Evolutionary conservation across 2,113 vertebrate genomes (phyloP).

Genomic region (Oncorhynchus mykiss): DNA sequence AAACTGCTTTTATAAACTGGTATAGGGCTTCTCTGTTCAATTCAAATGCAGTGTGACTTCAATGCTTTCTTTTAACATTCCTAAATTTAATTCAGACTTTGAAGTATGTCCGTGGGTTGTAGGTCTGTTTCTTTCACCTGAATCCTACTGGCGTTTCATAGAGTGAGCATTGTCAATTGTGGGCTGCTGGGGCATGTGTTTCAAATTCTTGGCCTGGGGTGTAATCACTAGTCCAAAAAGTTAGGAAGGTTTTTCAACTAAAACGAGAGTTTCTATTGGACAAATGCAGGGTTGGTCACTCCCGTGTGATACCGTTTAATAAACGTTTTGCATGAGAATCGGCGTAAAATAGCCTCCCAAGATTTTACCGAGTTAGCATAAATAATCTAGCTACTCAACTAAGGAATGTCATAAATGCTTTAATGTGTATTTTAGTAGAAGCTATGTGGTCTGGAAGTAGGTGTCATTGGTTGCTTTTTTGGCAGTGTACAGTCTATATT

Average conservation of each 20-base stretch:
- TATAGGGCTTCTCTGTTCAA: background rate
- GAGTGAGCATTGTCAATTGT: constrained; percentile 42
- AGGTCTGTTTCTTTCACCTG: constrained; percentile 28
- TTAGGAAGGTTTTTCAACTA: no score
- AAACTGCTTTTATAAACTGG: background rate
- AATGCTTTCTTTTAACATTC: background rate
- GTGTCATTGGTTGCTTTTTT: background rate
- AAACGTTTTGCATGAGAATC: no score
- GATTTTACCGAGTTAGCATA: constrained; percentile 24
- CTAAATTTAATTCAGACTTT: background rate
- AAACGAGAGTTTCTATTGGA: no score
- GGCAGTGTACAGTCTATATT: background rate
- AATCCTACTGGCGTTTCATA: constrained; percentile 61
- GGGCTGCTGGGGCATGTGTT: constrained; percentile 67
- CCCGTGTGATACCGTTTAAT: no score
- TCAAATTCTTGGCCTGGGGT: constrained; percentile 67
- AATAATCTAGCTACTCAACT: background rate
- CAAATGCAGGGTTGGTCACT: no score
- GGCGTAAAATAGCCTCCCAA: constrained; percentile 43
- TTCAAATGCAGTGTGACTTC: background rate
- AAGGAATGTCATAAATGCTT: background rate
- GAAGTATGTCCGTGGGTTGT: background rate
- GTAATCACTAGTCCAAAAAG: no score
- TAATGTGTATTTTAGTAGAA: background rate
- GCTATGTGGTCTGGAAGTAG: background rate